Base-by-base conservation (phyloP, 2,797 vertebrate species). In the Phoxinus dragarum region DNA sequence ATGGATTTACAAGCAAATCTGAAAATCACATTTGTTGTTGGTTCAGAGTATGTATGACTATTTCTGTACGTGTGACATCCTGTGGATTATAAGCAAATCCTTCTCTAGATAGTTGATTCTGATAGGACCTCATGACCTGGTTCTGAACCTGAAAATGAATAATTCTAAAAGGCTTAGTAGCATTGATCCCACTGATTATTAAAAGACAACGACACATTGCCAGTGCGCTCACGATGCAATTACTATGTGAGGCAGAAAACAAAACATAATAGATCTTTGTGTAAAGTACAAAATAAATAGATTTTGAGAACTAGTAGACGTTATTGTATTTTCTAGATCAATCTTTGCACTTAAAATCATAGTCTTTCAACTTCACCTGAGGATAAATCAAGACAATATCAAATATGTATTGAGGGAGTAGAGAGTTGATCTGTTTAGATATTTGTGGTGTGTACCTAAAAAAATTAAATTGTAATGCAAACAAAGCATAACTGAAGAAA, bases 1-100 rank as follows among this genome's bases (percentile, higher is more conserved):
- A 66, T 81, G 16, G 49, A 40, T 79, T 44, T 54, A 34, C 61
- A 84, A 67, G 73, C 9, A 31, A 49, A 44, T 74, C 31, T 44
- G 71, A 66, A 44, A 83, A 64, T 64, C 12, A 17, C n/a, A 64
- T 64, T 73, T 34, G 69, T 36, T 83, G 21, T 69, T 56, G 64
- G 61, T 56, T 27, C 34, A 31, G 10, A 76, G 61, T n/a, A 68
- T 49, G 31, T 31, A 47, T 49, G n/a, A 81, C 40, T 42, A 34
- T 34, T 52, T 42, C 3, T 77, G 34, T 54, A 78, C 10, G 11
- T 6, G 67, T 61, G 42, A 80, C 73, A 36, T 67, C 7, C 27
- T 38, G 38, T 78, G 61, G 69, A 86, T 84, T 89, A 81, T 49
- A 80, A 75, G 56, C 61, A 89, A 87, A 85, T 87, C 67, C 42